Base-by-base conservation (phyloP, 2,797 vertebrate genomes). In the Emydoidea blandingii region DNA sequence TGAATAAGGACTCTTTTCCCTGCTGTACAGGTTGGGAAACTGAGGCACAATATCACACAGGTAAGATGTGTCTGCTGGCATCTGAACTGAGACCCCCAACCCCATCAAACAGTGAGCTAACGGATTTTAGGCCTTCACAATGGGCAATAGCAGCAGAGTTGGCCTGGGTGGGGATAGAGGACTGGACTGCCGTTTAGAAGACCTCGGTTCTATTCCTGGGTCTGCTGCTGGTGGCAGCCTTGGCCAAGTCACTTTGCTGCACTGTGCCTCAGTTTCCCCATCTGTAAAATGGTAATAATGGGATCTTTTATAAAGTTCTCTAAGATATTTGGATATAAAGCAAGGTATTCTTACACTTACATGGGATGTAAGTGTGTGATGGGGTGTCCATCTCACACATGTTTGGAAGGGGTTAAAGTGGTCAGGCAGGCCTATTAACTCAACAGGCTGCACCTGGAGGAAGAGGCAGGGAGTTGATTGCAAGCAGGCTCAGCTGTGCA, bases 21-120 rank as follows among this genome's bases (percentile, higher is more conserved):
- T 76, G 44, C 82, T 11, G n/a, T 44, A 62, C 62, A 82, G 16
- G 4, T 23, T 82, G 65, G 89, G 94, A 89, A 96, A 95, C 82
- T 34, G 95, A 96, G 96, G 94, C 93, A 95, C 44, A 0, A 0
- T 2, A 3, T 12, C 53, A 74, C 19, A 3, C 11, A 0, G n/a
- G 15, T 44, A 78, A 49, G 29, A 31, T 18, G 16, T 47, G 44
- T 49, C 44, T 49, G 76, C 76, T 78, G 76, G 47, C 44, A 10
- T 78, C 44, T 29, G 76, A 29, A 10, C 76, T 79, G 76, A 31
- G 76, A 31, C 76, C 57, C 29, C 11, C 31, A 5, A 2, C n/a
- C 31, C 50, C 49, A 11, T 12, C 15, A 44, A 53, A 27, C n/a
- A 53, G 10, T 31, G 34, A n/a, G 18, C 34, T 37, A n/a, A 68